Percentiles rank a stretch among this genome's conserved stretches.
phyloP scores from a whole-genome alignment of 2,888 invertebrate genomes.

The Pemphredon lugubris region DNA sequence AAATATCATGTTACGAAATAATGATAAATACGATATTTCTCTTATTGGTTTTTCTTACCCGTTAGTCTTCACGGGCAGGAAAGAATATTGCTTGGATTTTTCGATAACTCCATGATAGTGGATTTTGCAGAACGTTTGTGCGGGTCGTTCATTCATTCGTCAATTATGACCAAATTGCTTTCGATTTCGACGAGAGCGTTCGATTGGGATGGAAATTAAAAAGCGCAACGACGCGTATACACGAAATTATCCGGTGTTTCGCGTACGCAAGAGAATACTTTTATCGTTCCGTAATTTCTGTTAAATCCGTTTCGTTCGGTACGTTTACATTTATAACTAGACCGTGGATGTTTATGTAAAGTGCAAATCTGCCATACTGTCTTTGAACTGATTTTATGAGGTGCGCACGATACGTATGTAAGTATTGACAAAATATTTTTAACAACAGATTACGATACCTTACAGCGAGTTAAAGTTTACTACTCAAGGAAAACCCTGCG shows the following conservation, averaged over 20 bases:
- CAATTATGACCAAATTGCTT: conserved; percentile 14
- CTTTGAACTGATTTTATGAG: too few relatives aligned
- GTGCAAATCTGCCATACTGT: too few relatives aligned
- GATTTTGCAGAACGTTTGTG: not conserved
- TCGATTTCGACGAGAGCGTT: conserved; percentile 19
- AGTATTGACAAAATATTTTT: not conserved
- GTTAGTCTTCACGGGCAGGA: not conserved
- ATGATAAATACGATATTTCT: not conserved
- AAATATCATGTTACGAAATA: too few relatives aligned
- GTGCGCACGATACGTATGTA: not conserved
- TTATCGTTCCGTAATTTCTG: not conserved
- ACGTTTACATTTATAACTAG: too few relatives aligned
- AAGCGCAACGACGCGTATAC: conserved; percentile 9
- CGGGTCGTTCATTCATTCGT: not conserved
- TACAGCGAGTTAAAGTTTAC: too few relatives aligned
- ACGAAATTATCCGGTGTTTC: conserved; percentile 4
- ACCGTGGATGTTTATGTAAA: not conserved
- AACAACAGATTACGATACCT: too few relatives aligned
- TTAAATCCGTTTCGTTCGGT: not conserved
- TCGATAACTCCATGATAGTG: not conserved
- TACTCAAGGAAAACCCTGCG: too few relatives aligned
- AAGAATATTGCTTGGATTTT: not conserved
- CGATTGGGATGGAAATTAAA: conserved; percentile 10
- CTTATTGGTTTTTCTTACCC: not conserved
- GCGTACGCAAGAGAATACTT: conserved; percentile 1